Evolutionary conservation across 2,113 vertebrate genomes (phyloP), one percentile per base, ranked within the genome.

Genomic region (Dasyornis broadbenti): DNA sequence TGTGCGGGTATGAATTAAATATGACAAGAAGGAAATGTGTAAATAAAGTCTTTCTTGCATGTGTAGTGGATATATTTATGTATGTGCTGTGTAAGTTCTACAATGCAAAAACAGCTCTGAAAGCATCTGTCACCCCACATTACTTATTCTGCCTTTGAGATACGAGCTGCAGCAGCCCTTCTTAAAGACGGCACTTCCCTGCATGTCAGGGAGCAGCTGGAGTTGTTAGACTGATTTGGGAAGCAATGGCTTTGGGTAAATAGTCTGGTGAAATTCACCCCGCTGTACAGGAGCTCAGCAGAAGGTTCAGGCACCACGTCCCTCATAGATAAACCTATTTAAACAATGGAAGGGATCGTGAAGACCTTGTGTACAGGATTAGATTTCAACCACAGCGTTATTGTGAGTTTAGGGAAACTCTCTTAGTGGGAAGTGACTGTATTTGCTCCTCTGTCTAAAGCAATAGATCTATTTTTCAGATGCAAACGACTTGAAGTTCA

Each of bases 11-110:
- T 77, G 94, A 96, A 93, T 96, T 91, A 94, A 97, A 97, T 89
- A 96, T 72, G 93, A 95, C 89, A 95, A 85, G 84, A 84, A 97
- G 57, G 83, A 92, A 95, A 94, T 82, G 89, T 95, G 86, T 91
- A 95, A 97, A 94, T 95, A 95, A 94, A 90, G 93, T 90, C 88
- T 90, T 96, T 57, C 88, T 86, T 95, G 88, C 82, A 57, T 81
- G 77, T 40, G 53, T 82, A 35, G 88, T 92, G 81, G 89, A 66
- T 90, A 72, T 56, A 95, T 94, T 95, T 95, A 89, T 95, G 79
- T 94, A 83, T 90, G 71, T 96, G 68, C 94, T 90, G 45, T 79
- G 71, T 90, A 91, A 90, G 70, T 95, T 82, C 70, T 91, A 82
- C 90, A 95, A 83, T 81, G 93, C 88, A 95, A 92, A 95, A 96